phyloP scores from a whole-genome alignment of 2,797 vertebrate species.

The Gephyroberyx darwinii region DNA sequence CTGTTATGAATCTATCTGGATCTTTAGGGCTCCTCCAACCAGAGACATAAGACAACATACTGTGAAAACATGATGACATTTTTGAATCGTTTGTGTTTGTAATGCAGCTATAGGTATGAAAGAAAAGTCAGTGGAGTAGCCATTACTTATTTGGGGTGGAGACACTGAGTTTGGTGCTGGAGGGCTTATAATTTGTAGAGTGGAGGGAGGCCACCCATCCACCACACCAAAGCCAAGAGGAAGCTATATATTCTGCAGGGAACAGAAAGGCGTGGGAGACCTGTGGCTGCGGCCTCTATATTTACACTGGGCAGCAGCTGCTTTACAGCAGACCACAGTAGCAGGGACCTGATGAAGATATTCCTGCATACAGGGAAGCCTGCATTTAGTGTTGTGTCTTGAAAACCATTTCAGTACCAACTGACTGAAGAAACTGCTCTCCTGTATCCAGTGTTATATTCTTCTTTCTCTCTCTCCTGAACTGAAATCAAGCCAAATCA shows the following conservation, averaged over 20 bases:
- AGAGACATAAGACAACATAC: background rate
- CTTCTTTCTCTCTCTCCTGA: constrained; percentile 14
- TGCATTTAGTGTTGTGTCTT: constrained; percentile 37
- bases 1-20: background rate
- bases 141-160: constrained; percentile 85
- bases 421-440: constrained; percentile 36
- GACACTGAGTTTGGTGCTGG: constrained; percentile 72
- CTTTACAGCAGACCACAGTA: constrained; percentile 59
- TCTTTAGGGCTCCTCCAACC: background rate
- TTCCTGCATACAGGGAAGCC: constrained; percentile 66
- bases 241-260: constrained; percentile 69
- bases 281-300: constrained; percentile 77
- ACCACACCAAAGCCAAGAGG: constrained; percentile 82
- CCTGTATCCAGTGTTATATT: constrained; percentile 1
- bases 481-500: constrained; percentile 17
- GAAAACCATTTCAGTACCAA: constrained; percentile 2
- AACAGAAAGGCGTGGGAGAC: constrained; percentile 78
- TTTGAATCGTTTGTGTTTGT: constrained; percentile 16
- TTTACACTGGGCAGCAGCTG: constrained; percentile 79
- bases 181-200: constrained; percentile 83
- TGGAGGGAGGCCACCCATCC: constrained; percentile 76
- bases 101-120: constrained; percentile 18
- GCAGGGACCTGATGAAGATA: constrained; percentile 54
- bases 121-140: constrained; percentile 61
- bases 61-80: background rate